These are phyloP conservation scores for Corythoichthys haematopterus DNA, from an alignment of 2,113 vertebrate genomes.

Conservation along the genomic window DNA sequence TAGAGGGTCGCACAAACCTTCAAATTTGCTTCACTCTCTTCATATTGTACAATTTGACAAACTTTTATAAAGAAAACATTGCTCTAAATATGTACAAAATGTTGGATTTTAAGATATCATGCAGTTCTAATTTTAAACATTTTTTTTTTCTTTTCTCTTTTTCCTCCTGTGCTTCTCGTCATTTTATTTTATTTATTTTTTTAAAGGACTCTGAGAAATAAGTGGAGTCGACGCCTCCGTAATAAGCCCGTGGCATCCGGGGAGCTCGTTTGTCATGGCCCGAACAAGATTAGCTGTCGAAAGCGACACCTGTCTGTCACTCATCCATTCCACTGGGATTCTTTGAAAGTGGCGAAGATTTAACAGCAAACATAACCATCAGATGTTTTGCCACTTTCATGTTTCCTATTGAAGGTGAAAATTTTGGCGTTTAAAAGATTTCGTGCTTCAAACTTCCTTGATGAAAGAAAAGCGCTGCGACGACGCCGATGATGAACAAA, in stretches of 20 bases:
- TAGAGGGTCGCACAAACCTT: no score
- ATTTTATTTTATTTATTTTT: not conserved
- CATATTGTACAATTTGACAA: no score
- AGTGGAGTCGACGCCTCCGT: not conserved
- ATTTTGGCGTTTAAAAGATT: not conserved
- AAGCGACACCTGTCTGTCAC: constrained; percentile 1
- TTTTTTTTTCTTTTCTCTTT: not conserved
- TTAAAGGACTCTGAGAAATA: not conserved
- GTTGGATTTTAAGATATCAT: no score
- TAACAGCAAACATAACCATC: not conserved
- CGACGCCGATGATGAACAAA: not conserved
- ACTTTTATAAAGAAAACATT: no score
- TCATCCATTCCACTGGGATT: not conserved
- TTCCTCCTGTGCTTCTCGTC: not conserved
- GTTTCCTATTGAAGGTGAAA: not conserved
- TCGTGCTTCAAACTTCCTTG: not conserved
- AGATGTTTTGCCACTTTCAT: not conserved
- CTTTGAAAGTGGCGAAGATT: not conserved
- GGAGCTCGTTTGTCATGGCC: not conserved
- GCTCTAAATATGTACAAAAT: no score
- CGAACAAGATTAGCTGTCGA: not conserved
- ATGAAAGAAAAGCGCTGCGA: not conserved
- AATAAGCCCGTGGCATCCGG: not conserved
- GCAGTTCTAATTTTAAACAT: no score
- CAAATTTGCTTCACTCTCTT: no score